Conservation (phyloP, 2,888 invertebrate species). For the Luperina nickerlii region DNA sequence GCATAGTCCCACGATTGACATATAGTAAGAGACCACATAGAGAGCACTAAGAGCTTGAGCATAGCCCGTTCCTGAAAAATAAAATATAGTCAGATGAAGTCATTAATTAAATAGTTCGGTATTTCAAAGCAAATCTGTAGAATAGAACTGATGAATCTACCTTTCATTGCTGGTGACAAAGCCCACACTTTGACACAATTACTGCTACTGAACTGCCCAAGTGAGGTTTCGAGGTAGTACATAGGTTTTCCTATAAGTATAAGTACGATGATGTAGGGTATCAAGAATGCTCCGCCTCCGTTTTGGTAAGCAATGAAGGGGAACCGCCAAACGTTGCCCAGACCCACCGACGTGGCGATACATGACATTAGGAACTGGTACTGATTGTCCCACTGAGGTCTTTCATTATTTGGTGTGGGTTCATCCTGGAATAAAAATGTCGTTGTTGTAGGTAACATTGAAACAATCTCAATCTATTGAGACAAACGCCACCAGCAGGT, state of each 20-base stretch:
- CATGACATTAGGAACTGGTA: conserved; percentile 94
- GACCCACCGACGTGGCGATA: conserved; percentile 93
- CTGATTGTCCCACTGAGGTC: conserved; percentile 91
- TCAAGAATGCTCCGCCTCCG: conserved; percentile 93
- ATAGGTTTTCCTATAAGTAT: conserved; percentile 94
- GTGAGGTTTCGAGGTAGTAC: conserved; percentile 95
- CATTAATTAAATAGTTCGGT: background rate
- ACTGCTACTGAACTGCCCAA: conserved; percentile 95
- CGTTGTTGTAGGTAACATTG: background rate
- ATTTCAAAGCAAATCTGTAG: conserved; percentile 2
- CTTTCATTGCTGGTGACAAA: conserved; percentile 93
- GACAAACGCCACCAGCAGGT: background rate
- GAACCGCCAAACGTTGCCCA: conserved; percentile 93
- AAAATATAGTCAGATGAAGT: background rate
- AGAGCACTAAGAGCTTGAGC: conserved; percentile 92
- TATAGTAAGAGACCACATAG: conserved; percentile 94
- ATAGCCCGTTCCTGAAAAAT: conserved; percentile 92
- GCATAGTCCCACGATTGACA: conserved; percentile 93
- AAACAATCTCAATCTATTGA: background rate
- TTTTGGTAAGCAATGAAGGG: conserved; percentile 92
- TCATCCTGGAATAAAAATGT: conserved; percentile 61
- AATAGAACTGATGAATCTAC: conserved; percentile 78
- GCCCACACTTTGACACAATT: conserved; percentile 94
- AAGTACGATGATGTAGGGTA: conserved; percentile 93
- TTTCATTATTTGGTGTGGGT: conserved; percentile 64